phyloP scores from a whole-genome alignment of 2,888 invertebrate genomes.

The Andrena flavipes region DNA sequence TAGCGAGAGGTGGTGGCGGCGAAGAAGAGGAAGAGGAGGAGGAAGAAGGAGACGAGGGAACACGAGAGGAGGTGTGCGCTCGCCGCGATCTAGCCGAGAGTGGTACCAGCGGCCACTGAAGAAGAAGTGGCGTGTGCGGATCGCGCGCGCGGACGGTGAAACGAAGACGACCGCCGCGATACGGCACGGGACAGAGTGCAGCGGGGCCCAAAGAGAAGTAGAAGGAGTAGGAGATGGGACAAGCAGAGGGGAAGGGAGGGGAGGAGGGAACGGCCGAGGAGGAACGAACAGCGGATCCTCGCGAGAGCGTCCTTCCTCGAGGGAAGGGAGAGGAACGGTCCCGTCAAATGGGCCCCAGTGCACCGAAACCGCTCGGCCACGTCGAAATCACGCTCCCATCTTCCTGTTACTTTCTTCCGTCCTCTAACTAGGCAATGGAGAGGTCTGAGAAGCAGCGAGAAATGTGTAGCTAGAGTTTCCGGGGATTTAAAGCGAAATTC shows the following conservation, averaged over 20 bases:
- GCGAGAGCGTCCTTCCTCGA: slow-evolving; percentile 61
- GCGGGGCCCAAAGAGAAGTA: slow-evolving; percentile 70
- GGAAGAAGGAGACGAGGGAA: slow-evolving; percentile 47
- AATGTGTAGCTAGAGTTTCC: background rate
- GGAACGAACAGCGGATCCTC: slow-evolving; percentile 60
- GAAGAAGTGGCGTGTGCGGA: slow-evolving; percentile 77
- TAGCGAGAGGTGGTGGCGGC: slow-evolving; percentile 16
- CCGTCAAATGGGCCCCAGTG: slow-evolving; percentile 64
- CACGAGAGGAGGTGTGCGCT: slow-evolving; percentile 67
- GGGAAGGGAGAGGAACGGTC: slow-evolving; percentile 59
- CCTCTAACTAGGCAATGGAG: background rate
- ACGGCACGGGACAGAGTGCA: slow-evolving; percentile 66
- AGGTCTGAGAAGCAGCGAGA: no score
- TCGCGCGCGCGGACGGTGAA: slow-evolving; percentile 70
- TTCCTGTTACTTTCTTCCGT: slow-evolving; percentile 12
- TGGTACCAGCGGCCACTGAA: slow-evolving; percentile 74
- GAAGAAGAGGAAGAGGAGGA: slow-evolving; percentile 31
- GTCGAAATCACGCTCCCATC: slow-evolving; percentile 42
- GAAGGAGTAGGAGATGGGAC: slow-evolving; percentile 52
- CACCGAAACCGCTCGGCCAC: slow-evolving; percentile 50
- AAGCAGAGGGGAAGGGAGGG: slow-evolving; percentile 22
- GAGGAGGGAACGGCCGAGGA: slow-evolving; percentile 40
- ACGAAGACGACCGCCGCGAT: slow-evolving; percentile 71
- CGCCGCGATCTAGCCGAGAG: slow-evolving; percentile 75
- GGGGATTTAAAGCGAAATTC: background rate